Percentiles rank a stretch among this genome's conserved stretches.
These are phyloP conservation scores for Seira ritae DNA, from an alignment of 2,888 invertebrate species.

Conservation along the genomic window DNA sequence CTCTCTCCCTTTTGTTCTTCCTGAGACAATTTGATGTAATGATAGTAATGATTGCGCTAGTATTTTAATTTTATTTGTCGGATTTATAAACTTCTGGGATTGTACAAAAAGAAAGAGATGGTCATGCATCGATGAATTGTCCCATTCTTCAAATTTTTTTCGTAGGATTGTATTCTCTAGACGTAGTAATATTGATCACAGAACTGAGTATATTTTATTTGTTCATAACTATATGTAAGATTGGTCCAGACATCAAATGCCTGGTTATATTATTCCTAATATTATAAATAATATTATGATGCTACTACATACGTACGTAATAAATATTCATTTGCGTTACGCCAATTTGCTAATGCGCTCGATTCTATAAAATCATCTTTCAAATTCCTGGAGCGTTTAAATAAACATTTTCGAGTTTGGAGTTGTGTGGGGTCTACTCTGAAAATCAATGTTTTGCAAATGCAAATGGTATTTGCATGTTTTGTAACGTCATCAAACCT, in stretches of 20 bases:
- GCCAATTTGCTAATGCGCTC: conserved; percentile 16
- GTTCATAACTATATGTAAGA: conserved; percentile 45
- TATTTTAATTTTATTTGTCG: conserved; percentile 16
- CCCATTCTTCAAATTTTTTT: conserved; percentile 4
- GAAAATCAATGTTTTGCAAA: too few species aligned
- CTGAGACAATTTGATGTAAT: conserved; percentile 19
- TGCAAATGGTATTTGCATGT: too few species aligned
- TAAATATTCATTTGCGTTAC: conserved; percentile 18
- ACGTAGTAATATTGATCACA: conserved; percentile 30
- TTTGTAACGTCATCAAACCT: too few species aligned
- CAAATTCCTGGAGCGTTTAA: background rate
- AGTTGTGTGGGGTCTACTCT: too few species aligned
- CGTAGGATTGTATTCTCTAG: background rate
- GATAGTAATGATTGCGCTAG: conserved; percentile 16
- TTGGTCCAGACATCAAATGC: background rate
- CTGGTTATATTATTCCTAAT: conserved; percentile 3
- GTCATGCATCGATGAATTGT: conserved; percentile 12
- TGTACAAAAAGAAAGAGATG: conserved; percentile 41
- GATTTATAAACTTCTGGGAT: conserved; percentile 25
- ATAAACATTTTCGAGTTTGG: too few species aligned
- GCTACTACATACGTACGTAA: too few species aligned
- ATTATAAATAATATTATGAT: background rate
- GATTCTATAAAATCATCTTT: background rate
- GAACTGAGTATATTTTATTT: conserved; percentile 62
- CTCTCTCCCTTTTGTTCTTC: conserved; percentile 40